These are phyloP conservation scores for Cinara cedri DNA, from an alignment of 2,888 invertebrate species.

Conservation along the genomic window DNA sequence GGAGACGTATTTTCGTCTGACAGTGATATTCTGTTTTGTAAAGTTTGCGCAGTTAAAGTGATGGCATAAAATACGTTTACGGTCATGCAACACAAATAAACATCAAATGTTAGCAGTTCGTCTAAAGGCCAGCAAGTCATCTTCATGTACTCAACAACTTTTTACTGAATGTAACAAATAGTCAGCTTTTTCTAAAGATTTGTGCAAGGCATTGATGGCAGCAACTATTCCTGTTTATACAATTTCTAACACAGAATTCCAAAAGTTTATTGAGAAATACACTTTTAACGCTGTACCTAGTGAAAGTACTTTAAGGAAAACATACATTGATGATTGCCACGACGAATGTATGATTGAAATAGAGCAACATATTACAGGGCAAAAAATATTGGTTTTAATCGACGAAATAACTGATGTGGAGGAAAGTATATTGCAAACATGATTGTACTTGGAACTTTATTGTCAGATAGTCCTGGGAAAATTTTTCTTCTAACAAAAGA, in stretches of 20 bases:
- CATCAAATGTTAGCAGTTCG: too few relatives aligned
- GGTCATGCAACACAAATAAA: slow-evolving; percentile 10
- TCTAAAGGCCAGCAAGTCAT: too few relatives aligned
- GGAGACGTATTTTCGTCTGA: too few relatives aligned
- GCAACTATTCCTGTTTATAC: not conserved
- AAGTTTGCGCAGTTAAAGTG: slow-evolving; percentile 13
- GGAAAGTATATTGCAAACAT: too few relatives aligned
- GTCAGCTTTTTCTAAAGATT: not conserved
- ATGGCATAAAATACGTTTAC: not conserved
- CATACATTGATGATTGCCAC: slow-evolving; percentile 12
- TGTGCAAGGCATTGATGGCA: not conserved
- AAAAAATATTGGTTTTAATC: too few relatives aligned
- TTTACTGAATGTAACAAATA: too few relatives aligned
- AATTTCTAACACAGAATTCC: not conserved
- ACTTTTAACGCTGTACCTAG: not conserved
- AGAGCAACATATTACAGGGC: too few relatives aligned
- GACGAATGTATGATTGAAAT: not conserved
- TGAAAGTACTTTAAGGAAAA: not conserved
- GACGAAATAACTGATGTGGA: too few relatives aligned
- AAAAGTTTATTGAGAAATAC: slow-evolving; percentile 18
- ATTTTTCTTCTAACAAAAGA: too few relatives aligned
- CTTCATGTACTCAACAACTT: too few relatives aligned
- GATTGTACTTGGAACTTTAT: too few relatives aligned
- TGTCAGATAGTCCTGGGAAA: too few relatives aligned
- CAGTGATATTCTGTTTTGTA: not conserved